Conservation (phyloP, 2,797 vertebrate species). For the Diplodus sargus region DNA sequence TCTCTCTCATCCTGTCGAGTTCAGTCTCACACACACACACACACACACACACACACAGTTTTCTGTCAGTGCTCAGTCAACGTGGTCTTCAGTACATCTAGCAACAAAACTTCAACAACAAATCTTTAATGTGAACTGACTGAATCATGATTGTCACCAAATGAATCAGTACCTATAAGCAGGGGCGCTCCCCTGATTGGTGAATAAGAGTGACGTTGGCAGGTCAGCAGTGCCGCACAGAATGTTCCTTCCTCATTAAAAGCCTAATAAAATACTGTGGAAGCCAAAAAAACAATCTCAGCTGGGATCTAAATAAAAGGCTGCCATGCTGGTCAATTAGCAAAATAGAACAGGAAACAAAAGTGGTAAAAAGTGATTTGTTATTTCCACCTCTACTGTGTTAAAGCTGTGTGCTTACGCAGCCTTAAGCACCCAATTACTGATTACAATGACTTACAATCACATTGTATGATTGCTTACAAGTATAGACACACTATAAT, state of each 20-base stretch:
- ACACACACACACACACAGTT: background rate
- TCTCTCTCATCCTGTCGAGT: slow-evolving; percentile 23
- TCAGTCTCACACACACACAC: slow-evolving; percentile 22
- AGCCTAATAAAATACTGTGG: background rate
- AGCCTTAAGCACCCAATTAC: background rate
- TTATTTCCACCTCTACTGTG: background rate
- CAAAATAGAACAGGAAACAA: too few relatives aligned
- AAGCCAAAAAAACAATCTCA: background rate
- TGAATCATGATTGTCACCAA: background rate
- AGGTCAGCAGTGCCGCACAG: slow-evolving; percentile 2
- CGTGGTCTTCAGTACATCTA: background rate
- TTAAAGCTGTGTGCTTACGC: background rate
- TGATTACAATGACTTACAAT: too few relatives aligned
- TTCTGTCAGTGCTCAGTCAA: background rate
- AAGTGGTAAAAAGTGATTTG: background rate
- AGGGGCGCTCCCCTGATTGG: background rate
- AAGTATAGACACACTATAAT: too few relatives aligned
- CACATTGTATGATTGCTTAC: too few relatives aligned
- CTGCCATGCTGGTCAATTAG: too few relatives aligned
- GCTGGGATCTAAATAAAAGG: background rate
- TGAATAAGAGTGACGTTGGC: background rate
- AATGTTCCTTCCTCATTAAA: background rate
- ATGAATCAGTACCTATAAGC: background rate
- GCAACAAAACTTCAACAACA: background rate
- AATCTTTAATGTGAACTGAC: background rate